Percentiles rank a stretch among this genome's conserved stretches.
Conservation (phyloP, 2,113 vertebrate species). For the Antennarius striatus region DNA sequence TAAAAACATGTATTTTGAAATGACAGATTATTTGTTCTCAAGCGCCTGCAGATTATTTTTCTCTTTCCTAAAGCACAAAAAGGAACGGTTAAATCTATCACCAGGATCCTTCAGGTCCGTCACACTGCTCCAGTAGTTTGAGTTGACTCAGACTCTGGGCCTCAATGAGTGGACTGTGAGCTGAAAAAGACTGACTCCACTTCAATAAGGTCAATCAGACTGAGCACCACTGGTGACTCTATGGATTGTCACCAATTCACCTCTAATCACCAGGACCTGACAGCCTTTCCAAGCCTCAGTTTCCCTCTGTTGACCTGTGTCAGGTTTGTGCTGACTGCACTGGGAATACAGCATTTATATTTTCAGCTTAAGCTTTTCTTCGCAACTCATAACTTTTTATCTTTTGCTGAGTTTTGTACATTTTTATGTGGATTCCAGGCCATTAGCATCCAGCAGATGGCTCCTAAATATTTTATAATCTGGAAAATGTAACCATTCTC, state of each 20-base stretch:
- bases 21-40: too few relatives aligned
- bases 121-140: too few relatives aligned
- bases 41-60: too few relatives aligned
- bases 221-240: slow-evolving; percentile 17
- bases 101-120: too few relatives aligned
- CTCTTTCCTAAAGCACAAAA: too few relatives aligned
- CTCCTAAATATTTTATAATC: slow-evolving; percentile 49
- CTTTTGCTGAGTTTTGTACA: slow-evolving; percentile 38
- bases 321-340: slow-evolving; percentile 36
- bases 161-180: slow-evolving; percentile 1
- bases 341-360: slow-evolving; percentile 25
- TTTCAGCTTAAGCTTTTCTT: slow-evolving; percentile 31
- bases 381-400: slow-evolving; percentile 34
- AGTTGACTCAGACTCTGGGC: slow-evolving; percentile 1
- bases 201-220: slow-evolving; percentile 23
- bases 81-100: too few relatives aligned
- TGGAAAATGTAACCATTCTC: slow-evolving; percentile 5
- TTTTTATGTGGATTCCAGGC: slow-evolving; percentile 21
- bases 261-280: slow-evolving; percentile 23
- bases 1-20: too few relatives aligned
- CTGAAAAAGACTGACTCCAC: slow-evolving; percentile 21
- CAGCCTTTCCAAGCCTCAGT: slow-evolving; percentile 20
- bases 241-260: slow-evolving; percentile 18
- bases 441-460: slow-evolving; percentile 42
- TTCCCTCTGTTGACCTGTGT: slow-evolving; percentile 39